Conservation (phyloP, 2,113 vertebrate genomes). For the Lasiurus cinereus region DNA sequence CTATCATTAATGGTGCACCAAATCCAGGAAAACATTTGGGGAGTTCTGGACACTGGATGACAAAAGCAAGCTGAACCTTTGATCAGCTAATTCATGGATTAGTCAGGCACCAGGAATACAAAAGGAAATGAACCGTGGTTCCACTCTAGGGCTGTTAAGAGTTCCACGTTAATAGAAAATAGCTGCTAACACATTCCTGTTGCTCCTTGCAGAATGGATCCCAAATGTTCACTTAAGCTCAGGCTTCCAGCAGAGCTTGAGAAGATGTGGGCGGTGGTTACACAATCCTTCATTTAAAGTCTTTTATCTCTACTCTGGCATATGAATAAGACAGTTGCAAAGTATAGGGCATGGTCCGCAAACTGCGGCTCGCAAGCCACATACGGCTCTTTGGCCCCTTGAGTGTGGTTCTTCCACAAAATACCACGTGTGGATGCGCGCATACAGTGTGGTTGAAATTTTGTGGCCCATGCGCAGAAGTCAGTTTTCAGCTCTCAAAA, state of each 20-base stretch:
- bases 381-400: too few species aligned
- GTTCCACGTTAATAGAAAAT: background rate
- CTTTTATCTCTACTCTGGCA: background rate
- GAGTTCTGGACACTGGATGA: background rate
- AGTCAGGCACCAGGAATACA: background rate
- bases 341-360: background rate
- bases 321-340: background rate
- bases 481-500: too few species aligned
- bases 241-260: background rate
- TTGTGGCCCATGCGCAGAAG: too few species aligned
- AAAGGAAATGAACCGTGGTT: background rate
- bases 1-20: background rate
- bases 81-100: background rate
- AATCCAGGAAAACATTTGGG: background rate
- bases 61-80: constrained; percentile 27
- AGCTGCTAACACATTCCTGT: background rate
- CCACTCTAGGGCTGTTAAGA: background rate
- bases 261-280: background rate
- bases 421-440: too few species aligned
- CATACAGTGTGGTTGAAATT: too few species aligned
- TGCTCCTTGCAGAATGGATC: background rate
- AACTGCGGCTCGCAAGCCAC: too few species aligned
- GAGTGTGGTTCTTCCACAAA: too few species aligned
- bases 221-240: background rate
- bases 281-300: constrained; percentile 17